Evolutionary conservation across 2,888 invertebrate genomes (phyloP).

Genomic region (Caenorhabditis sp.): DNA sequence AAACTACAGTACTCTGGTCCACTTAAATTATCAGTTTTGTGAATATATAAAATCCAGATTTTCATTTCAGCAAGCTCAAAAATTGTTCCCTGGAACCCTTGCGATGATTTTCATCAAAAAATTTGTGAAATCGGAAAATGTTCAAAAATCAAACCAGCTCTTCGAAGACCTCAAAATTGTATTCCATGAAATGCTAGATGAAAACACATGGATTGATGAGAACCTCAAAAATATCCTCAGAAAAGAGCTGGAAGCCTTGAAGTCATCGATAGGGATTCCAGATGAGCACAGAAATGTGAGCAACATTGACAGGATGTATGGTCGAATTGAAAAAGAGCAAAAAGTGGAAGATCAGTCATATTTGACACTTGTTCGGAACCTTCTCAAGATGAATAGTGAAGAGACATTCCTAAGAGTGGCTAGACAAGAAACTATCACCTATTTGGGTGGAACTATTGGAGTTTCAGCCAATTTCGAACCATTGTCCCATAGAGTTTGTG

Average conservation of each 20-base stretch:
- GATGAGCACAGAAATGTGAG: not conserved
- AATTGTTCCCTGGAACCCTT: not conserved
- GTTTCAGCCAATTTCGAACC: not conserved
- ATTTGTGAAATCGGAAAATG: not conserved
- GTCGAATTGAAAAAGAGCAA: not conserved
- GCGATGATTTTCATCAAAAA: not conserved
- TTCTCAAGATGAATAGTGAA: not conserved
- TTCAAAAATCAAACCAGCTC: not conserved
- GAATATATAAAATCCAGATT: too few species aligned
- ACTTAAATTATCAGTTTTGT: too few species aligned
- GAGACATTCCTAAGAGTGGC: conserved; percentile 1
- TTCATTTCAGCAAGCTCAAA: not conserved
- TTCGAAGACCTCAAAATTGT: not conserved
- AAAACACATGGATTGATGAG: not conserved
- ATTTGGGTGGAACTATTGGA: not conserved
- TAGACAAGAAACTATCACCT: not conserved
- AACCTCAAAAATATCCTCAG: not conserved
- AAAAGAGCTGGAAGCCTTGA: not conserved
- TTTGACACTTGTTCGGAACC: not conserved
- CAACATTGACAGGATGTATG: not conserved
- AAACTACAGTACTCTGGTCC: too few species aligned
- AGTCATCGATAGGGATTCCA: not conserved
- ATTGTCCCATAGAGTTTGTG: not conserved
- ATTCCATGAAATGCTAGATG: not conserved
- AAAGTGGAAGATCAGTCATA: not conserved